Conservation (phyloP, 1,140 invertebrate genomes). For the Cardiocondyla obscurior region DNA sequence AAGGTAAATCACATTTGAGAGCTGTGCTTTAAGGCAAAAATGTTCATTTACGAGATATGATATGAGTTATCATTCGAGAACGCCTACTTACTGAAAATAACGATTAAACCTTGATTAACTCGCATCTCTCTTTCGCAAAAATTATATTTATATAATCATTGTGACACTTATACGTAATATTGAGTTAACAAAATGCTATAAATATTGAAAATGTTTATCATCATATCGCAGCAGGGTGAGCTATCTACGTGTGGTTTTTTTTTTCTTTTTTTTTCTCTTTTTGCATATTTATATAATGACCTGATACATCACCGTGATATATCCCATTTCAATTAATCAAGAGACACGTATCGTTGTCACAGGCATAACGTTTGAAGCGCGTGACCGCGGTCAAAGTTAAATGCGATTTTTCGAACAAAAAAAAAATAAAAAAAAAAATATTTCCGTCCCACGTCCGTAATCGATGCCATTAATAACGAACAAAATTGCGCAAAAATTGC, state of each 20-base stretch:
- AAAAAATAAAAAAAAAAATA: too few relatives aligned
- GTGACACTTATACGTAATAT: too few relatives aligned
- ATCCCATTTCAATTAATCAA: conserved; percentile 56
- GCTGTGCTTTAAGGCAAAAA: conserved; percentile 5
- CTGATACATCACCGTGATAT: conserved; percentile 38
- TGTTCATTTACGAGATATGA: background rate
- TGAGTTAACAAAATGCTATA: background rate
- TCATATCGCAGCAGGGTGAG: background rate
- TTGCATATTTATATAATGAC: conserved; percentile 1
- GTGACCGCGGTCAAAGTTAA: conserved; percentile 34
- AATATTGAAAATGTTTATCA: conserved; percentile 14
- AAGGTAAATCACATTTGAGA: conserved; percentile 46
- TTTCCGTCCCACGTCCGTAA: conserved; percentile 4
- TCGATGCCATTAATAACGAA: conserved; percentile 48
- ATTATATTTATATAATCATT: background rate
- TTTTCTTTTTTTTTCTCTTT: too few relatives aligned
- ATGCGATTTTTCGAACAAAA: conserved; percentile 10
- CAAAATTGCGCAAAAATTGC: conserved; percentile 25
- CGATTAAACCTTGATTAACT: background rate
- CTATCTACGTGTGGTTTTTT: background rate
- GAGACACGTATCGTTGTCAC: conserved; percentile 26
- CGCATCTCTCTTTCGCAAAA: background rate
- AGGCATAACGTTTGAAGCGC: background rate
- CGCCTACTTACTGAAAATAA: background rate
- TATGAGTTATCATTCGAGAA: background rate